Evolutionary conservation across 1,140 invertebrate species (phyloP), one percentile per base, ranked within the genome.

Genomic region (Amyelois transitella): DNA sequence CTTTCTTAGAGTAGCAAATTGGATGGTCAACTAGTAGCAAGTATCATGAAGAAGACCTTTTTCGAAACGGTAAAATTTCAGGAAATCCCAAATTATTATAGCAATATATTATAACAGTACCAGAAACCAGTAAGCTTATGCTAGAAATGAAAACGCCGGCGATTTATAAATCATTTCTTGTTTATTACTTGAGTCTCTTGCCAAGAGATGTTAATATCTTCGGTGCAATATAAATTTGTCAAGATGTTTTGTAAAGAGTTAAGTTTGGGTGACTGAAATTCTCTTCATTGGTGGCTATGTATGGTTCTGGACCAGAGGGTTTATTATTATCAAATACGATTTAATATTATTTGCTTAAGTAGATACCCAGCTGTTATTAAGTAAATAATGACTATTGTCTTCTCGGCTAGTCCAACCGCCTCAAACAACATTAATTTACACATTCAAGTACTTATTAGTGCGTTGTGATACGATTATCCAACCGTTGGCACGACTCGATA

Each of bases 401-500:
- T n/a, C n/a, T n/a, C n/a, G n/a, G n/a, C n/a, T n/a, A n/a, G n/a
- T n/a, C n/a, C 2, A 38, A 1, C n/a, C 32, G 1, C 17, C 2
- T 21, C n/a, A 12, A 21, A 48, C 19, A 21, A 2, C 20, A 21
- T 48, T 48, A 20, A 20, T 48, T 48, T 48, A 17, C 45, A 48
- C 45, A 48, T 48, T 48, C 45, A 21, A 20, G 18, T 21, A 20
- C 45, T 48, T 48, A 21, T 48, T 48, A 45, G 19, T 45, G 18
- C 60, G 66, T 62, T 61, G 54, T 67, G 63, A 72, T 66, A 56
- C 28, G 71, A 81, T 85, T 81, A 82, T 81, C 74, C 68, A 81
- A 82, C 74, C 58, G 73, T 84, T 85, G 84, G 81, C 81, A 87
- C 60, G 67, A 60, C 57, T 54, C 55, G 66, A 72, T 67, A 68